Evolutionary conservation across 2,113 vertebrate genomes (phyloP).

Genomic region (Cyanoramphus novaezelandiae): DNA sequence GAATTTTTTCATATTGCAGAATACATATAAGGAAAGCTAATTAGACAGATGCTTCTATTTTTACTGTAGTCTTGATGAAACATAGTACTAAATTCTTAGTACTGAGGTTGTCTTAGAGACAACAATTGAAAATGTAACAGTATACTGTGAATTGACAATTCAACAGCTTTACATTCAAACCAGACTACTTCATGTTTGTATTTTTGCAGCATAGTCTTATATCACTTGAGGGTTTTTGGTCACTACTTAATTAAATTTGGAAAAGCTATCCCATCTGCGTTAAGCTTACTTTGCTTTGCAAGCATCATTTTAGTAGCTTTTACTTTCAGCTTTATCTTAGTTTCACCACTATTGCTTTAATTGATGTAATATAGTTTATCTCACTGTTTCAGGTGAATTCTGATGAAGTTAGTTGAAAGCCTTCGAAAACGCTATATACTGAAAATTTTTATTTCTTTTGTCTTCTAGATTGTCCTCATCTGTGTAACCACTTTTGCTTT

Average conservation of each 20-base stretch:
- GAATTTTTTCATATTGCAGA: not conserved
- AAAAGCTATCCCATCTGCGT: not conserved
- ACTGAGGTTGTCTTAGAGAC: not conserved
- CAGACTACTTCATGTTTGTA: not conserved
- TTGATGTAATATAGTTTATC: not conserved
- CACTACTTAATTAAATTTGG: not conserved
- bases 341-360: not conserved
- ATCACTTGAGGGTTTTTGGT: not conserved
- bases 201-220: not conserved
- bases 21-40: not conserved
- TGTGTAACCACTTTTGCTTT: not conserved
- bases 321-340: not conserved
- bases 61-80: not conserved
- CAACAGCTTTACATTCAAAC: not conserved
- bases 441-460: not conserved
- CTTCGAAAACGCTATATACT: not conserved
- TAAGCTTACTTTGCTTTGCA: not conserved
- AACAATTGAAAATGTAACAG: not conserved
- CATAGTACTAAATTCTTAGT: not conserved
- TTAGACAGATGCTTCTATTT: not conserved
- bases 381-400: not conserved
- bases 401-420: not conserved
- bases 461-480: not conserved
- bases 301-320: not conserved
- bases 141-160: not conserved